Percentiles rank a stretch among this genome's conserved stretches.
Conservation (phyloP, 23 tunicate species). For the Pegea sp. region DNA sequence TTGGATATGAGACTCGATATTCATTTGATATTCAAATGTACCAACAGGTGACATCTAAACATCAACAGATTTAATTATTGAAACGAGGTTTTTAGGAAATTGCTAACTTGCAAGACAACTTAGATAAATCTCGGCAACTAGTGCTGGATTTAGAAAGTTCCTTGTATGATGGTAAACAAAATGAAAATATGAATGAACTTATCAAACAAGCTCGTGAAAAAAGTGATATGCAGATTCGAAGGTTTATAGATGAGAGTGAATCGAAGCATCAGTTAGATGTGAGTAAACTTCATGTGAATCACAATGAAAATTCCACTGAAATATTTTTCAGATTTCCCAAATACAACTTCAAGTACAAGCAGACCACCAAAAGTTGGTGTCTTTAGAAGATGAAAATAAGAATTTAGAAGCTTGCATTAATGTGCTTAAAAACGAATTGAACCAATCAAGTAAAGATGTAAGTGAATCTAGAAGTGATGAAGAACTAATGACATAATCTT, state of each 20-base stretch:
- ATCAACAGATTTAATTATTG: too few relatives aligned
- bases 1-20: too few relatives aligned
- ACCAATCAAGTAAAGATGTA: slow-evolving; percentile 25
- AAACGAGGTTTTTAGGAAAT: slow-evolving; percentile 51
- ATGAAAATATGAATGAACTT: slow-evolving; percentile 29
- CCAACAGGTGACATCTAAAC: too few relatives aligned
- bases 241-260: slow-evolving; percentile 71
- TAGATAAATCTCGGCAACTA: slow-evolving; percentile 60
- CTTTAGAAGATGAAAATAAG: slow-evolving; percentile 39
- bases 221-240: slow-evolving; percentile 59
- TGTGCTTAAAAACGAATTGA: slow-evolving; percentile 6
- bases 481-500: background rate
- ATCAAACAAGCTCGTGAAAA: slow-evolving; percentile 61
- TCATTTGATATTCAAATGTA: too few relatives aligned
- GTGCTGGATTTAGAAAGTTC: slow-evolving; percentile 47
- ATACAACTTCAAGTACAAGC: slow-evolving; percentile 74
- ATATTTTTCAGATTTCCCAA: slow-evolving; percentile 28
- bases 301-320: too few relatives aligned
- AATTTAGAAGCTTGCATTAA: slow-evolving; percentile 27
- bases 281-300: too few relatives aligned
- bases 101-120: slow-evolving; percentile 21
- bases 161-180: slow-evolving; percentile 19
- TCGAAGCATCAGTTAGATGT: too few relatives aligned
- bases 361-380: slow-evolving; percentile 17
- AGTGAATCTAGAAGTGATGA: background rate